Evolutionary conservation across 2,797 vertebrate species (phyloP), one percentile per base, ranked within the genome.

Genomic region (Galago senegalensis): DNA sequence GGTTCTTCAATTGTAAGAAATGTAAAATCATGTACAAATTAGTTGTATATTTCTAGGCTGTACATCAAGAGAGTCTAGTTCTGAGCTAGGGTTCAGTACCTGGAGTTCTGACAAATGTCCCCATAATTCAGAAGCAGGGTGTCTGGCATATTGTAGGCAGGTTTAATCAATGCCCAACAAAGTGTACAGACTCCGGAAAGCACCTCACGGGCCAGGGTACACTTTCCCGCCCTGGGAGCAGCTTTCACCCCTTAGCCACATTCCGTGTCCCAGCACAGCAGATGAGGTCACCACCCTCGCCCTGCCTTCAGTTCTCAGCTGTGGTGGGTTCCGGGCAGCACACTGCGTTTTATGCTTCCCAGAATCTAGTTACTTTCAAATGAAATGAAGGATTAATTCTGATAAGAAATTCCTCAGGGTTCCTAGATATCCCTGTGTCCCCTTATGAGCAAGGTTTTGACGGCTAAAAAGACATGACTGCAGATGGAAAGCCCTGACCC

Each of bases 121-220:
- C 17, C 16, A 53, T 25, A 21, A 81, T 34, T 87, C 40, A 27
- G 43, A 77, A 5, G 5, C 46, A 17, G 18, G 17, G 7, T 20
- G 2, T 1, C 13, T 40, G 31, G 63, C 20, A 3, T n/a, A 6
- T 29, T 8, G 5, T 13, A 84, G 6, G 29, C 83, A 87, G 27
- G 21, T 72, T 72, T 77, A 9, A 9, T 5, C 23, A 16, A 3
- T 6, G 61, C 29, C 23, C 40, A n/a, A 8, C 13, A 76, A 53
- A 46, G 11, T 12, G 37, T 29, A 4, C 12, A 25, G 73, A 29
- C 25, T 17, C 72, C 40, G 46, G 34, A 21, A 34, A 20, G 3
- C 16, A 21, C 8, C 8, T 5, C 2, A 16, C 7, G 1, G 17
- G 29, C 14, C 0, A 43, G 2, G 1, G 4, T 1, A 6, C 13